These are phyloP conservation scores for Cephus spinipes DNA, from an alignment of 2,888 invertebrate genomes.

Conservation along the genomic window DNA sequence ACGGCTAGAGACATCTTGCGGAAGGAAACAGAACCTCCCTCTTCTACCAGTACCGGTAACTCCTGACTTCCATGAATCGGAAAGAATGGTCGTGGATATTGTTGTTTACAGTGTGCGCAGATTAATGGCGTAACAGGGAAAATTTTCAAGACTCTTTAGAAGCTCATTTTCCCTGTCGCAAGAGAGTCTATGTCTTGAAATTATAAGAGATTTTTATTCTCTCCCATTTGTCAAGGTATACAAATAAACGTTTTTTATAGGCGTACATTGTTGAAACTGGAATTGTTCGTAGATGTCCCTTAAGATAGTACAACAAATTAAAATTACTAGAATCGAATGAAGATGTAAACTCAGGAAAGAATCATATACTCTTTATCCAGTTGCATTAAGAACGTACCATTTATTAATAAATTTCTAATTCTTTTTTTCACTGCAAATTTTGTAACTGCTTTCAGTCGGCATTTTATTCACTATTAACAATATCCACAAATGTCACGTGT, in stretches of 20 bases:
- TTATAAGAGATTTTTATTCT: constrained; percentile 27
- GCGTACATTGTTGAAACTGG: background rate
- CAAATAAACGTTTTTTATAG: constrained; percentile 39
- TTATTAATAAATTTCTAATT: background rate
- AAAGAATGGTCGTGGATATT: background rate
- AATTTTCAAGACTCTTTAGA: background rate
- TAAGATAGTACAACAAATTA: background rate
- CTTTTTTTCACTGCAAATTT: background rate
- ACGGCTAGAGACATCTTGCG: constrained; percentile 31
- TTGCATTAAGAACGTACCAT: background rate
- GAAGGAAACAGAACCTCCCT: background rate
- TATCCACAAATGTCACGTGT: background rate
- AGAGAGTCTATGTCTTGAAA: background rate
- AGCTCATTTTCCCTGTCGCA: background rate
- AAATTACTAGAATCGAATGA: background rate
- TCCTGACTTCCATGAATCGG: background rate
- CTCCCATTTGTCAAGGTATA: constrained; percentile 31
- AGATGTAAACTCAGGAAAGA: background rate
- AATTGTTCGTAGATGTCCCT: background rate
- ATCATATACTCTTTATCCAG: background rate
- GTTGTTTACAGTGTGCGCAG: background rate
- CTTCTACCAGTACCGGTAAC: background rate
- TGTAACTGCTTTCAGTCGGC: background rate
- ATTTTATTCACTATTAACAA: background rate
- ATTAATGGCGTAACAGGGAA: background rate